phyloP scores from a whole-genome alignment of 1,140 invertebrate species.

The Luehdorfia chinensis region DNA sequence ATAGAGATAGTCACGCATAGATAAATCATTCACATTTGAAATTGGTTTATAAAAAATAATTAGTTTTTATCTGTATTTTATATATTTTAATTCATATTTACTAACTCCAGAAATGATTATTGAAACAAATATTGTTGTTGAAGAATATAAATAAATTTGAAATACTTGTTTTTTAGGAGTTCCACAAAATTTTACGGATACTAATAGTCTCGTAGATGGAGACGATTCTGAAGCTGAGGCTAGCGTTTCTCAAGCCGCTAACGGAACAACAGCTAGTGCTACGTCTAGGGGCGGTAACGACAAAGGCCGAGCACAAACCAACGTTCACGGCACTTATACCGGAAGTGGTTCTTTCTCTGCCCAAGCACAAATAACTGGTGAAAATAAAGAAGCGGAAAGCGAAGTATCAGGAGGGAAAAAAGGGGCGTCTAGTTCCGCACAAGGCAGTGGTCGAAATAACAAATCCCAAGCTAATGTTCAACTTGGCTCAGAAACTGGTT shows the following conservation, averaged over 20 bases:
- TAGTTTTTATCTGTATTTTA: too few species aligned
- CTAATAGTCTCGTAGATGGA: conserved; percentile 59
- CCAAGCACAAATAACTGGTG: conserved; percentile 87
- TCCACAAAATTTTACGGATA: conserved; percentile 61
- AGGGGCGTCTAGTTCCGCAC: conserved; percentile 84
- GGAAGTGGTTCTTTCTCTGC: conserved; percentile 88
- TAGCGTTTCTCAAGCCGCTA: conserved; percentile 81
- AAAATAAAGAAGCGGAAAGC: conserved; percentile 82
- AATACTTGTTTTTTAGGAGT: conserved; percentile 40
- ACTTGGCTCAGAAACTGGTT: conserved; percentile 83
- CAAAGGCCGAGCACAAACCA: conserved; percentile 85
- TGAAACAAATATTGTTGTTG: conserved; percentile 11
- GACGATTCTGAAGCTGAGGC: conserved; percentile 87
- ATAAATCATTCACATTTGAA: too few species aligned
- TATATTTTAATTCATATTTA: too few species aligned
- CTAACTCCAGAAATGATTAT: background rate
- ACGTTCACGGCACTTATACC: conserved; percentile 87
- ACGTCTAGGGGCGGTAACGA: conserved; percentile 85
- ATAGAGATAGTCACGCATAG: too few species aligned
- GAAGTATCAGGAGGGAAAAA: conserved; percentile 85
- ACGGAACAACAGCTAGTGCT: conserved; percentile 85
- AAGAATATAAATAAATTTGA: too few species aligned
- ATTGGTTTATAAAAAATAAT: too few species aligned
- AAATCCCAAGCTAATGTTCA: conserved; percentile 88
- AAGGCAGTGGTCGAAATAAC: conserved; percentile 84